phyloP scores from a whole-genome alignment of 2,888 invertebrate species.

The Leucozona laternaria region DNA sequence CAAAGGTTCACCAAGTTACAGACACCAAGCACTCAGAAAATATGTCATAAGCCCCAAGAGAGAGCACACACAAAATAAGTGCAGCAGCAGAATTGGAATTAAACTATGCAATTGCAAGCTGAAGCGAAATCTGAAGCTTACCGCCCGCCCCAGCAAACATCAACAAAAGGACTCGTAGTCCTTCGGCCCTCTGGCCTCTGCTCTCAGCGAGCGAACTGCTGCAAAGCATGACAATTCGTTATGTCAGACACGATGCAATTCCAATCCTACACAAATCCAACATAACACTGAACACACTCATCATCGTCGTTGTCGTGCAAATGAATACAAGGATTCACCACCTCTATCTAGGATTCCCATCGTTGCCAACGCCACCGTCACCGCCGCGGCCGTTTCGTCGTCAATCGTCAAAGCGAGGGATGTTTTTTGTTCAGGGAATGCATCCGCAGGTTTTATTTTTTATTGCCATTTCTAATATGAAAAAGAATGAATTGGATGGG shows the following conservation, averaged over 20 bases:
- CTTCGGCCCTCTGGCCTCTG: background rate
- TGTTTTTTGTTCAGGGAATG: conserved; percentile 17
- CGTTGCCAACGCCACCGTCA: background rate
- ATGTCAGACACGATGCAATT: conserved; percentile 62
- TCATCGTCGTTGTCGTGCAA: conserved; percentile 64
- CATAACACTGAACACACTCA: conserved; percentile 54
- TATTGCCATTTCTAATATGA: conserved; percentile 17
- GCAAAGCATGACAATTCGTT: conserved; percentile 62
- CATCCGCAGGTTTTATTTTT: conserved; percentile 18
- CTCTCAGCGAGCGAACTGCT: conserved; percentile 44
- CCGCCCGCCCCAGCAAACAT: conserved; percentile 37
- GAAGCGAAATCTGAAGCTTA: conserved; percentile 2
- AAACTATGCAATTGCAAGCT: conserved; percentile 49
- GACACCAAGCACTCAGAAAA: conserved; percentile 49
- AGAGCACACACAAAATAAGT: conserved; percentile 44
- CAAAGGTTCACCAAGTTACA: conserved; percentile 53
- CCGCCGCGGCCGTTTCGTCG: background rate
- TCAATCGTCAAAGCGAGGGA: conserved; percentile 35
- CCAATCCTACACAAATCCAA: conserved; percentile 48
- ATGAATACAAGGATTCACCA: conserved; percentile 55
- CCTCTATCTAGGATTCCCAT: conserved; percentile 50
- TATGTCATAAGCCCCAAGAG: conserved; percentile 46
- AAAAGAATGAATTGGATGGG: conserved; percentile 49
- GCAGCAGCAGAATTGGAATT: conserved; percentile 54
- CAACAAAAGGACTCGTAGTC: conserved; percentile 59